phyloP scores from a whole-genome alignment of 1,140 invertebrate species.

The Antheraea pernyi region DNA sequence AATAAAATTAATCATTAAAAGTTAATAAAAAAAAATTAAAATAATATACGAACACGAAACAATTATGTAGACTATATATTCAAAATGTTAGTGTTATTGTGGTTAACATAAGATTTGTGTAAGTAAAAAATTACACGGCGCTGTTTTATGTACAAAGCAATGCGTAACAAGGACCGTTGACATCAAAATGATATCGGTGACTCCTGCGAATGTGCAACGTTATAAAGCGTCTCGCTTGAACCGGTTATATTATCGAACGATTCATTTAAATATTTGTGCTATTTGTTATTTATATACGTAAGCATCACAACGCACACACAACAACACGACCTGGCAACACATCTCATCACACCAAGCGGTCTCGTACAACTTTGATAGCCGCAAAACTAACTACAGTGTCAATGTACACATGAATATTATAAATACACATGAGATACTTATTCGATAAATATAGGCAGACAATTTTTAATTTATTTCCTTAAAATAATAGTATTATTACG shows the following conservation, averaged over 20 bases:
- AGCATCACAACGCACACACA: background rate
- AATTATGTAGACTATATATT: background rate
- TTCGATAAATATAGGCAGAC: too few relatives aligned
- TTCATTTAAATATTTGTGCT: background rate
- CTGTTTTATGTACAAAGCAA: slow-evolving; percentile 9
- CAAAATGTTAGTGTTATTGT: background rate
- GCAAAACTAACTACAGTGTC: too few relatives aligned
- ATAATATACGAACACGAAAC: background rate
- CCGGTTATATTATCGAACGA: background rate
- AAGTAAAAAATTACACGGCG: background rate
- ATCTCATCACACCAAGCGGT: background rate
- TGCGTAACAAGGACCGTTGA: background rate
- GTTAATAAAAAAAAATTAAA: background rate
- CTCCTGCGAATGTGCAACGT: background rate
- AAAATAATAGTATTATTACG: too few relatives aligned
- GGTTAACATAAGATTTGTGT: slow-evolving; percentile 5
- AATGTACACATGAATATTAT: too few relatives aligned
- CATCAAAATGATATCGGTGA: too few relatives aligned
- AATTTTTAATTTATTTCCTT: too few relatives aligned
- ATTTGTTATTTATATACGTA: background rate
- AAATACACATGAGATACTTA: too few relatives aligned
- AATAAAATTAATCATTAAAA: background rate
- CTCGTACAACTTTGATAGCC: too few relatives aligned
- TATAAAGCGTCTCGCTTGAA: background rate
- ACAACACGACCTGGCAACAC: background rate